phyloP scores from a whole-genome alignment of 2,888 invertebrate genomes.

The Punctoribates punctum region DNA sequence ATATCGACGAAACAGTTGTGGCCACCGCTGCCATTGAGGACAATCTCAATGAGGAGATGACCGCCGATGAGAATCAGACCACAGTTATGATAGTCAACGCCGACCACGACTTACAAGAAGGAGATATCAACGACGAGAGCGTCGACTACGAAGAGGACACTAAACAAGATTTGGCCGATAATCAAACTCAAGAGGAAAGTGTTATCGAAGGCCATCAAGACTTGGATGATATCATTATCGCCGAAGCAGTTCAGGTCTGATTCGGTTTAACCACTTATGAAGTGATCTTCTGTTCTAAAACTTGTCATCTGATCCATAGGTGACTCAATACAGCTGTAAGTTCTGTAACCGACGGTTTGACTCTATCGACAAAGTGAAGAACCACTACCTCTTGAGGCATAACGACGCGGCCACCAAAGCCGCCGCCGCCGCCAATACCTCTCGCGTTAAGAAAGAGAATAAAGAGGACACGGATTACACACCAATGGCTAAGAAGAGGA shows the following conservation, averaged over 20 bases:
- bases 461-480: not conserved
- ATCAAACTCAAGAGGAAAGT: not conserved
- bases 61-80: not conserved
- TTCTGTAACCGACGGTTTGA: constrained; percentile 32
- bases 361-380: constrained; percentile 35
- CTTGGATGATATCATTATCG: constrained; percentile 18
- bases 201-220: not conserved
- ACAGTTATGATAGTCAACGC: not conserved
- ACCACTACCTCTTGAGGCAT: constrained; percentile 26
- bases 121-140: not conserved
- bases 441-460: not conserved
- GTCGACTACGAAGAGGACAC: not conserved
- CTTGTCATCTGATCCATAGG: not conserved
- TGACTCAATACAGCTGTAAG: constrained; percentile 41
- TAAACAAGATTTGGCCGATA: not conserved
- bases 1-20: constrained; percentile 6
- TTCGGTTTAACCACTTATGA: too few relatives aligned
- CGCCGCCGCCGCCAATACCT: not conserved
- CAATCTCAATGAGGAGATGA: not conserved
- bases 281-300: too few relatives aligned
- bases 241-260: constrained; percentile 18
- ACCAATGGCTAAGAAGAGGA: not conserved
- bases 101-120: not conserved
- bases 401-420: constrained; percentile 8
- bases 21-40: not conserved